A percentile compares a stretch with the other conserved stretches of the same genome.
Evolutionary conservation across 2,113 vertebrate species (phyloP).

Genomic region (Arvicanthis niloticus): DNA sequence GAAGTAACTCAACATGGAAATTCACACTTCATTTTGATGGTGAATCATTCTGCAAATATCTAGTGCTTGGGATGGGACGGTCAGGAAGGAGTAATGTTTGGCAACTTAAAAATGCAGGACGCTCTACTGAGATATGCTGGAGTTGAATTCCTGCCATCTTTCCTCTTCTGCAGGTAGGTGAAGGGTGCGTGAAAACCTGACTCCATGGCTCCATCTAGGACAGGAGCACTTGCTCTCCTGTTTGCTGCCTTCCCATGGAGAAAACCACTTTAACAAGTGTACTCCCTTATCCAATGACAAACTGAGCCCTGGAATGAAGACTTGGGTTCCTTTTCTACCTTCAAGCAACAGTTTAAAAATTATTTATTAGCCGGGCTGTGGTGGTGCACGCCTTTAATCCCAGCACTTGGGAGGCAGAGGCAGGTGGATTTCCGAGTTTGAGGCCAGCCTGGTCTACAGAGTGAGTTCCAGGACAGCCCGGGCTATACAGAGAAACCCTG

Average conservation of each 20-base stretch:
- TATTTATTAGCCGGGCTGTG: neutral
- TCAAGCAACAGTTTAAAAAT: neutral
- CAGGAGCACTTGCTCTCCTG: neutral
- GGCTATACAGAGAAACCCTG: too few relatives aligned
- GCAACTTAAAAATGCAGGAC: neutral
- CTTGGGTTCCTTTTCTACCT: neutral
- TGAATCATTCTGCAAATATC: slow-evolving; percentile 64
- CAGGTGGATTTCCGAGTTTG: too few relatives aligned
- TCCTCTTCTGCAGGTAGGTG: neutral
- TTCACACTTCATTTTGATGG: slow-evolving; percentile 4
- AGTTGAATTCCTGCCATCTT: neutral
- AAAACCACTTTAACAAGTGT: neutral
- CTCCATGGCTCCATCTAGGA: neutral
- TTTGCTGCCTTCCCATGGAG: neutral
- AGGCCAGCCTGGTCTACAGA: too few relatives aligned
- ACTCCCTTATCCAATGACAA: neutral
- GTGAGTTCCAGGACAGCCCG: too few relatives aligned
- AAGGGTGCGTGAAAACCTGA: neutral
- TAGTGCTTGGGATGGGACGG: slow-evolving; percentile 13
- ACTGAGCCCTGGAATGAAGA: neutral
- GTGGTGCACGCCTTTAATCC: too few relatives aligned
- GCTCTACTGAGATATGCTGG: neutral
- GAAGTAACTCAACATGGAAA: slow-evolving; percentile 50
- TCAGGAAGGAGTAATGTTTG: neutral
- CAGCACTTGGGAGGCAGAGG: too few relatives aligned